phyloP scores from a whole-genome alignment of 2,797 vertebrate species.

The Taenioides sp. region DNA sequence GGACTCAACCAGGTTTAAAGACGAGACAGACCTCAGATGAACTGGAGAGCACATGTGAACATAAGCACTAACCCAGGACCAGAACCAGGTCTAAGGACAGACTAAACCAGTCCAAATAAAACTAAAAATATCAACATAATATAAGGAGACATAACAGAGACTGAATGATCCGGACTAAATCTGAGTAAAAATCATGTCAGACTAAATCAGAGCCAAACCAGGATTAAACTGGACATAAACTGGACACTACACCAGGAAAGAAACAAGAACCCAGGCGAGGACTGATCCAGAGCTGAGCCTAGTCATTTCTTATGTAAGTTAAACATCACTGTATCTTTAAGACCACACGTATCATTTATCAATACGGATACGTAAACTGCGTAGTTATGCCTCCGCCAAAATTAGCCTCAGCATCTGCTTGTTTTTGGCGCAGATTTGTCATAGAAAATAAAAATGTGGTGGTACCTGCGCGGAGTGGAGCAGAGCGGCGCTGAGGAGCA shows the following conservation, averaged over 20 bases:
- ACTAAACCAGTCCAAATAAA: neutral
- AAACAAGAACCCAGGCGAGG: neutral
- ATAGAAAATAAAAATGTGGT: neutral
- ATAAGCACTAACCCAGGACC: neutral
- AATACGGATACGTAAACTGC: neutral
- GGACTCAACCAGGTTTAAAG: neutral
- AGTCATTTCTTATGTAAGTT: neutral
- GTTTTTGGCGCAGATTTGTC: neutral
- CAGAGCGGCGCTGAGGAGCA: constrained; percentile 57
- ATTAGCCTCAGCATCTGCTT: neutral
- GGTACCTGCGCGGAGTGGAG: constrained; percentile 60
- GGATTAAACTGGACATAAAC: neutral
- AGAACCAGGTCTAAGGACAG: neutral
- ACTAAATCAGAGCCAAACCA: neutral
- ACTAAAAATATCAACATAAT: neutral
- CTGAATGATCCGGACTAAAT: neutral
- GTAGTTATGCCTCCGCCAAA: neutral
- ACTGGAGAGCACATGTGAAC: neutral
- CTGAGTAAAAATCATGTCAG: neutral
- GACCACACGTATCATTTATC: neutral
- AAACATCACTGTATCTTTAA: constrained; percentile 3
- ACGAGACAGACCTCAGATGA: neutral
- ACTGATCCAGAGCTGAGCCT: neutral
- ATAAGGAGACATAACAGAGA: neutral
- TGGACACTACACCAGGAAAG: neutral